Conservation (phyloP, 2,797 vertebrate species). For the Carcharodon carcharias region DNA sequence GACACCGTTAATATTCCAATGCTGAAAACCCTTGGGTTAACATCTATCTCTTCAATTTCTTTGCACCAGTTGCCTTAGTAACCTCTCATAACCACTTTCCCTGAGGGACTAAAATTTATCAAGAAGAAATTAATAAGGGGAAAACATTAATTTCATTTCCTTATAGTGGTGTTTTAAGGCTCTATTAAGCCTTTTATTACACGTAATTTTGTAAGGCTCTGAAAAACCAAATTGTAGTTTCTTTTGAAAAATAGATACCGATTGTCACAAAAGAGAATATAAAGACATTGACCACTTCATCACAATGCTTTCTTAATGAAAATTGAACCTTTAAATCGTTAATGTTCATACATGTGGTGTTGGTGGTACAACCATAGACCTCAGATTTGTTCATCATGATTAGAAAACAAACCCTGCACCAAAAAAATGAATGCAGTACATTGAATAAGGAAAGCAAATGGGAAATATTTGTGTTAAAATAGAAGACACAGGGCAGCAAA, state of each 20-base stretch:
- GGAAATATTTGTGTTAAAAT: background rate
- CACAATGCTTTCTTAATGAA: background rate
- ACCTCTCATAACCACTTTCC: background rate
- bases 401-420: too few species aligned
- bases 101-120: background rate
- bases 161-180: background rate
- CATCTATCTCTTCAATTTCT: background rate
- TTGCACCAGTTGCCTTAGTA: background rate
- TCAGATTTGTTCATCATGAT: background rate
- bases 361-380: background rate
- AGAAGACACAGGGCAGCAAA: too few species aligned
- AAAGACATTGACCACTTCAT: background rate
- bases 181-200: background rate
- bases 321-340: background rate
- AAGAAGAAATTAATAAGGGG: background rate
- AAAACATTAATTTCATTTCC: background rate
- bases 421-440: background rate
- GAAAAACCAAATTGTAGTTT: background rate
- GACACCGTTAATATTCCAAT: background rate
- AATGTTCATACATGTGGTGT: background rate
- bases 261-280: background rate
- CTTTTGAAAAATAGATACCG: background rate
- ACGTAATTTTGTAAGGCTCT: background rate
- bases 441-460: background rate
- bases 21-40: background rate